Evolutionary conservation across 2,888 invertebrate genomes (phyloP).

Genomic region (Drosophila fulvimacula): DNA sequence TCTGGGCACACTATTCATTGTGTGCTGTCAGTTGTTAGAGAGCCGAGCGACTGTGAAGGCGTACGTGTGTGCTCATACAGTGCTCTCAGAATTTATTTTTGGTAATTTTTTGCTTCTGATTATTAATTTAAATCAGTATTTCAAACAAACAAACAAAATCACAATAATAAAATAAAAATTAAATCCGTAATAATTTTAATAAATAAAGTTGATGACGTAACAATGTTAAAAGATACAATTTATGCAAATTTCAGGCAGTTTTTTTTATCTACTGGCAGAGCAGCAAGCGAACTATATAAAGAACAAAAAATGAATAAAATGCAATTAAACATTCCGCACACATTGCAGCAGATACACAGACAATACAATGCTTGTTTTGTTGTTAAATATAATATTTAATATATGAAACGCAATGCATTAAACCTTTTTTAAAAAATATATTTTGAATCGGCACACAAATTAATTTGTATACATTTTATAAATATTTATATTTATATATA

Average conservation of each 20-base stretch:
- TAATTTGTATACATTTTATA: slow-evolving; percentile 35
- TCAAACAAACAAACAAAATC: slow-evolving; percentile 51
- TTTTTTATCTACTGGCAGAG: slow-evolving; percentile 44
- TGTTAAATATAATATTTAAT: slow-evolving; percentile 28
- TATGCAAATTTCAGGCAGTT: slow-evolving; percentile 63
- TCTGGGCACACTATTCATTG: slow-evolving; percentile 48
- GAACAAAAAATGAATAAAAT: slow-evolving; percentile 32
- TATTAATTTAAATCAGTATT: slow-evolving; percentile 54
- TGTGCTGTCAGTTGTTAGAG: slow-evolving; percentile 58
- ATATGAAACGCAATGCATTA: slow-evolving; percentile 28
- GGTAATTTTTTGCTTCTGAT: slow-evolving; percentile 69
- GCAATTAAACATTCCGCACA: slow-evolving; percentile 48
- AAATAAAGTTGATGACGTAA: slow-evolving; percentile 45
- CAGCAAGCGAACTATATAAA: slow-evolving; percentile 49
- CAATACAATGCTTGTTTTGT: slow-evolving; percentile 34
- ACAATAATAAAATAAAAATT: slow-evolving; percentile 54
- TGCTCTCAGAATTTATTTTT: slow-evolving; percentile 78
- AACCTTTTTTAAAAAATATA: slow-evolving; percentile 24
- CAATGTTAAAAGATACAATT: slow-evolving; percentile 47
- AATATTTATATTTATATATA: slow-evolving; percentile 25
- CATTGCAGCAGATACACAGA: slow-evolving; percentile 42
- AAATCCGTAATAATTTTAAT: slow-evolving; percentile 53
- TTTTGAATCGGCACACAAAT: slow-evolving; percentile 50
- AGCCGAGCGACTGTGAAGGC: slow-evolving; percentile 74
- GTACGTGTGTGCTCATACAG: slow-evolving; percentile 77